Conservation (phyloP, 1,140 invertebrate genomes). For the Drosophila pruinosa region DNA sequence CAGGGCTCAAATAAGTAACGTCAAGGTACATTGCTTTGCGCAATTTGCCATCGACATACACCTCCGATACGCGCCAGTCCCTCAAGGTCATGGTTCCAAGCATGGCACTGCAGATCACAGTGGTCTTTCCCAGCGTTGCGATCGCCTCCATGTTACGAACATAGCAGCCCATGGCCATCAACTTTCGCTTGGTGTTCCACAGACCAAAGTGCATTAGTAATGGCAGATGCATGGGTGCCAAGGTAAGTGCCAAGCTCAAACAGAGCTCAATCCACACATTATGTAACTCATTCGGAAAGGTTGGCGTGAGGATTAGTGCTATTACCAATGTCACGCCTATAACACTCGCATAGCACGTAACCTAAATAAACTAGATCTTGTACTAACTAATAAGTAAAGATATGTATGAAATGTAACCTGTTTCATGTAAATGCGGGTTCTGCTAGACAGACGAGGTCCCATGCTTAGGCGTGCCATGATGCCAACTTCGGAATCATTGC, state of each 20-base stretch:
- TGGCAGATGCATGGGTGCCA: conserved; percentile 40
- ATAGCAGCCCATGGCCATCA: conserved; percentile 22
- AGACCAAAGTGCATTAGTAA: conserved; percentile 33
- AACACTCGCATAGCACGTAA: conserved; percentile 1
- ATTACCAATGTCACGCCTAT: not conserved
- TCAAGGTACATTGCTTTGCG: not conserved
- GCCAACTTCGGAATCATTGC: conserved; percentile 43
- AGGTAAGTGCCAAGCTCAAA: conserved; percentile 16
- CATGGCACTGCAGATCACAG: conserved; percentile 41
- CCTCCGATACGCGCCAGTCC: conserved; percentile 32
- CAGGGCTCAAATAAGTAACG: accelerated
- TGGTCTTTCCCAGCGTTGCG: conserved; percentile 43
- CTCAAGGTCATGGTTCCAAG: conserved; percentile 27
- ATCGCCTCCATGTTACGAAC: conserved; percentile 37
- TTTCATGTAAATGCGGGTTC: conserved; percentile 3
- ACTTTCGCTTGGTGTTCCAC: not conserved
- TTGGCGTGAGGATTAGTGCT: not conserved
- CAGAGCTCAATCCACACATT: not conserved
- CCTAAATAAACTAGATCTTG: too few species aligned
- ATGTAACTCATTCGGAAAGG: not conserved
- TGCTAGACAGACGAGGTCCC: not conserved
- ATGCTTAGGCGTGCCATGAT: conserved; percentile 28
- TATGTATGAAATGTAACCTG: conserved; percentile 22
- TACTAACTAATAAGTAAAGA: too few species aligned
- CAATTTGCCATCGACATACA: conserved; percentile 35